Conservation (phyloP, 1,140 invertebrate species). For the Drosophila arawakana region DNA sequence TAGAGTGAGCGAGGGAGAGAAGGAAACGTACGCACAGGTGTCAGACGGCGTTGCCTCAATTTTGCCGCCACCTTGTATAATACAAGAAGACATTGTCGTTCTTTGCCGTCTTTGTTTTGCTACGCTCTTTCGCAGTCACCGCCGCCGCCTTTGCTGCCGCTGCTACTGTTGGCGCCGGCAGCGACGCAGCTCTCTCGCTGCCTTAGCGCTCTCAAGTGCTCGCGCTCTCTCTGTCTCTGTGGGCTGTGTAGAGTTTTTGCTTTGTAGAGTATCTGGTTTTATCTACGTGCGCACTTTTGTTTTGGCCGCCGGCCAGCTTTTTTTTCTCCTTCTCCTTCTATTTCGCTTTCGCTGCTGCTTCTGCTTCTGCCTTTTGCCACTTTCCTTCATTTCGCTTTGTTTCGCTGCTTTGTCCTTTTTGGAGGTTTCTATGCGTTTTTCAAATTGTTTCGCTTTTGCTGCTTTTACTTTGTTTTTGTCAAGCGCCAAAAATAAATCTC, state of each 20-base stretch:
- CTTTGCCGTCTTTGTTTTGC: constrained; percentile 28
- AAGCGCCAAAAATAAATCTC: constrained; percentile 60
- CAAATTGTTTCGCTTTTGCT: constrained; percentile 14
- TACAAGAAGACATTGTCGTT: constrained; percentile 27
- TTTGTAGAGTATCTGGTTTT: constrained; percentile 27
- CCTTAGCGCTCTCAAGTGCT: background rate
- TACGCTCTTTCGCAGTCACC: constrained; percentile 30
- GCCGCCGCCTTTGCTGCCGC: background rate
- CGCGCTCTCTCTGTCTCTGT: constrained; percentile 2
- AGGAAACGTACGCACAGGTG: constrained; percentile 39
- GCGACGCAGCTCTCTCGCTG: constrained; percentile 22
- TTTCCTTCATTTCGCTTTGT: background rate
- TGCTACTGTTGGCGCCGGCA: constrained; percentile 17
- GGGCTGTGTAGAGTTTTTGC: constrained; percentile 29
- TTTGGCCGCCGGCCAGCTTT: constrained; percentile 43
- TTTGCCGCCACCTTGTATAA: constrained; percentile 45
- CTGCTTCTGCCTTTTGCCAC: background rate
- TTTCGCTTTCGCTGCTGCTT: background rate
- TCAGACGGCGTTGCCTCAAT: constrained; percentile 36
- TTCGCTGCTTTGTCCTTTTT: constrained; percentile 38
- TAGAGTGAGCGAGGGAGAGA: background rate
- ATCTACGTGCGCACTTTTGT: constrained; percentile 19
- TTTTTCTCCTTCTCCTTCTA: constrained; percentile 10
- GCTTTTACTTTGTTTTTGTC: constrained; percentile 14
- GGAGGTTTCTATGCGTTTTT: constrained; percentile 22